These are phyloP conservation scores for Diplodus puntazzo DNA, from an alignment of 2,797 vertebrate species.

Conservation along the genomic window DNA sequence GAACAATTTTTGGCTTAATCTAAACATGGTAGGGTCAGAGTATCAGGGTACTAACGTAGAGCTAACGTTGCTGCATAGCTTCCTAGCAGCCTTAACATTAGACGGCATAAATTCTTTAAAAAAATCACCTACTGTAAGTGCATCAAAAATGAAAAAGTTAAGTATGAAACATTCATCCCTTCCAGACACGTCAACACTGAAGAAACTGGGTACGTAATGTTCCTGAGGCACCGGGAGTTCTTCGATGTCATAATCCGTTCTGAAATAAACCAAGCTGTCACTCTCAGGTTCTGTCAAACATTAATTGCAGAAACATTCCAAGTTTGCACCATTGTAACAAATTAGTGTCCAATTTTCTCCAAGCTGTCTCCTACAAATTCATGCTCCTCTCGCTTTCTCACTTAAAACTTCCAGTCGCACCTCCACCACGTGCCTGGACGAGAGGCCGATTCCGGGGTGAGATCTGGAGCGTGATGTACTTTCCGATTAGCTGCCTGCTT, in stretches of 20 bases:
- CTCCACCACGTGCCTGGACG: slow-evolving; percentile 17
- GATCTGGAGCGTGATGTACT: slow-evolving; percentile 80
- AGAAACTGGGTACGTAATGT: not conserved
- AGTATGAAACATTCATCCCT: not conserved
- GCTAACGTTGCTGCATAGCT: too few species aligned
- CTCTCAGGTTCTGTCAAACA: not conserved
- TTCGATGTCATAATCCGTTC: not conserved
- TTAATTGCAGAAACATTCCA: not conserved
- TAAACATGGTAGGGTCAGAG: too few species aligned
- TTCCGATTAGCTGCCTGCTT: slow-evolving; percentile 71
- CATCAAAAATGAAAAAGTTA: not conserved
- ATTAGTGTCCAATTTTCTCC: slow-evolving; percentile 2
- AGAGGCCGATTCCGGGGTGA: slow-evolving; percentile 26
- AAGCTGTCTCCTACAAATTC: slow-evolving; percentile 10
- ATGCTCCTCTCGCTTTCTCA: not conserved
- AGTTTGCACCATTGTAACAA: not conserved
- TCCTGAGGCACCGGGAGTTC: not conserved
- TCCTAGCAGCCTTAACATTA: too few species aligned
- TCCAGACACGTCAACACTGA: not conserved
- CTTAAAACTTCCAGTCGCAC: slow-evolving; percentile 17
- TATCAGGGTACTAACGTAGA: too few species aligned
- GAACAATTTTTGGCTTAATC: too few species aligned
- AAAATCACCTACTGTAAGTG: too few species aligned
- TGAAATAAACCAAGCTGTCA: not conserved
- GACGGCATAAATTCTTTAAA: too few species aligned